phyloP scores from a whole-genome alignment of 2,797 vertebrate species.

The Neosilurus hyrtlii region DNA sequence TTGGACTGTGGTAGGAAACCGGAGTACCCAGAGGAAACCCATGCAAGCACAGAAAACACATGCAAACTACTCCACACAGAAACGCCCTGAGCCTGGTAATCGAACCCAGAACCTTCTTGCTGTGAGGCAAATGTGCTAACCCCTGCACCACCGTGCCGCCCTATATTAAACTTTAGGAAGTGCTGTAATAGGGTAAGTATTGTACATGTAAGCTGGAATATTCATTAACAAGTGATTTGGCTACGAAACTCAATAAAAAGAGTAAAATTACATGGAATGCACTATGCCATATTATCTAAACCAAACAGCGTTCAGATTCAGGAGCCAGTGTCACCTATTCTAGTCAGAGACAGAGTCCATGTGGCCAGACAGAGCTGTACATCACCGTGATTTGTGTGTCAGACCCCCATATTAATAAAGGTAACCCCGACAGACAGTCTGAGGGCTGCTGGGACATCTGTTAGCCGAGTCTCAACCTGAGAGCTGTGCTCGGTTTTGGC shows the following conservation, averaged over 20 bases:
- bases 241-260: not conserved
- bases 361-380: slow-evolving; percentile 68
- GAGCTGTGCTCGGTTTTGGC: slow-evolving; percentile 46
- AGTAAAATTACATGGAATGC: not conserved
- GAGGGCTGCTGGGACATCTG: slow-evolving; percentile 46
- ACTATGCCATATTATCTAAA: not conserved
- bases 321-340: slow-evolving; percentile 60
- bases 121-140: too few relatives aligned
- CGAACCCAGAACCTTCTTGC: too few relatives aligned
- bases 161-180: too few relatives aligned
- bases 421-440: slow-evolving; percentile 60
- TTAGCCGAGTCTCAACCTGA: slow-evolving; percentile 45
- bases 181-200: too few relatives aligned
- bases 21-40: too few relatives aligned
- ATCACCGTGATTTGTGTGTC: slow-evolving; percentile 79
- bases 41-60: too few relatives aligned
- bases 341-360: slow-evolving; percentile 59
- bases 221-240: not conserved
- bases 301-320: slow-evolving; percentile 59
- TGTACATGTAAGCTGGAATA: not conserved
- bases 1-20: too few relatives aligned
- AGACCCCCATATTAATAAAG: slow-evolving; percentile 71
- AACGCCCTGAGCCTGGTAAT: too few relatives aligned
- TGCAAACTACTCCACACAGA: too few relatives aligned
- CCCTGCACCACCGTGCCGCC: too few relatives aligned